A percentile compares a stretch with the other conserved stretches of the same genome.
Conservation (phyloP, 2,888 invertebrate species). For the Stenotaenia linearis region DNA sequence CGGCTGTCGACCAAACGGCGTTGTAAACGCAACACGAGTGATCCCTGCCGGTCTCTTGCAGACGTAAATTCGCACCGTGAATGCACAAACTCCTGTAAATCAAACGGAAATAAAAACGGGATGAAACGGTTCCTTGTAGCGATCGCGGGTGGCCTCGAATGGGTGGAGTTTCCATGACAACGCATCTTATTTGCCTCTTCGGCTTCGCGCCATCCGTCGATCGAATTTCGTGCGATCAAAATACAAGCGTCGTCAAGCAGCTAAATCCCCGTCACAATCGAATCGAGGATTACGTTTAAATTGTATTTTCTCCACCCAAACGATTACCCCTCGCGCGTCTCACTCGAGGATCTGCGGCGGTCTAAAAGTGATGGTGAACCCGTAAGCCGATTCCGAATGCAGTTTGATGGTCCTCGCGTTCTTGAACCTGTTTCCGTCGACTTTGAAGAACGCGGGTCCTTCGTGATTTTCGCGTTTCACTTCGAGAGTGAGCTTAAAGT, state of each 20-base stretch:
- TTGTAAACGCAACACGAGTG: slow-evolving; percentile 53
- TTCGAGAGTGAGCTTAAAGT: slow-evolving; percentile 52
- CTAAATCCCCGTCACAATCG: background rate
- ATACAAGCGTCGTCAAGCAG: background rate
- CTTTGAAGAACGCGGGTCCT: slow-evolving; percentile 54
- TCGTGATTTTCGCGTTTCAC: slow-evolving; percentile 52
- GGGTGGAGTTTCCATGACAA: background rate
- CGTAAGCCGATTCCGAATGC: slow-evolving; percentile 53
- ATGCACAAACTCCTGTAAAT: slow-evolving; percentile 41
- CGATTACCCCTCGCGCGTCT: slow-evolving; percentile 43
- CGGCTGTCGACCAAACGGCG: slow-evolving; percentile 51
- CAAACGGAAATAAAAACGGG: background rate
- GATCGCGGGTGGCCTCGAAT: background rate
- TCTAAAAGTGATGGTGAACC: slow-evolving; percentile 54
- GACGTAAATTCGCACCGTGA: slow-evolving; percentile 47
- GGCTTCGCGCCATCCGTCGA: too few species aligned
- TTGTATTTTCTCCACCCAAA: background rate
- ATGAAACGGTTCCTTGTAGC: background rate
- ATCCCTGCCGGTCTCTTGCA: slow-evolving; percentile 50
- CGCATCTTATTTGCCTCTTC: background rate
- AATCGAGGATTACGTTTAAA: background rate
- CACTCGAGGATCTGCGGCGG: slow-evolving; percentile 55
- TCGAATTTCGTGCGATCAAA: background rate
- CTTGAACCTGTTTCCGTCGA: slow-evolving; percentile 56
- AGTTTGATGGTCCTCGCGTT: slow-evolving; percentile 55